A percentile compares a stretch with the other conserved stretches of the same genome.
These are phyloP conservation scores for Procavia capensis DNA, from an alignment of 2,113 vertebrate genomes.

Conservation along the genomic window DNA sequence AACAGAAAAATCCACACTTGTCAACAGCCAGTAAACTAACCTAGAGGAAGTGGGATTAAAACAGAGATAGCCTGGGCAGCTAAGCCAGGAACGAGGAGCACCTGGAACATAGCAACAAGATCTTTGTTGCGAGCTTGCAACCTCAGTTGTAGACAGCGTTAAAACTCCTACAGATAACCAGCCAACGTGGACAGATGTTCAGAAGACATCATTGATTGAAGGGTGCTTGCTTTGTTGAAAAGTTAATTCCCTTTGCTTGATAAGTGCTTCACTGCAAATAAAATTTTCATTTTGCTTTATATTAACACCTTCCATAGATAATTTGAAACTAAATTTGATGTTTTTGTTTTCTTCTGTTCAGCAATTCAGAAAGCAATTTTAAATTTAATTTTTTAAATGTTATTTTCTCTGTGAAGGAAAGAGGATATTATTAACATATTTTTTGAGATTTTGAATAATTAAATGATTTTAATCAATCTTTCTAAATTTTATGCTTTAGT, in stretches of 20 bases:
- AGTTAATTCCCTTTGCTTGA: conserved; percentile 72
- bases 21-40: neutral
- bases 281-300: conserved; percentile 66
- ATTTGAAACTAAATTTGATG: conserved; percentile 53
- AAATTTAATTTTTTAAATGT: conserved; percentile 16
- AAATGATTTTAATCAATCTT: neutral
- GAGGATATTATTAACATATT: neutral
- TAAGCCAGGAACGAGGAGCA: neutral
- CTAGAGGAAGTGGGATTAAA: neutral
- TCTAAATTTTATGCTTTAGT: neutral
- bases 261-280: conserved; percentile 61
- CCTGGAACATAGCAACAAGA: neutral
- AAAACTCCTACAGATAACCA: conserved; percentile 34
- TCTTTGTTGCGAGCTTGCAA: neutral
- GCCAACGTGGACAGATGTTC: conserved; percentile 72
- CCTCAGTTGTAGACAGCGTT: neutral
- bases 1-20: neutral
- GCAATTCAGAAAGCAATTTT: conserved; percentile 15
- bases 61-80: neutral
- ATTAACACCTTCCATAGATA: conserved; percentile 51
- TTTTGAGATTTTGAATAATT: neutral
- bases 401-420: neutral
- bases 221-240: conserved; percentile 57
- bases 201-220: conserved; percentile 72
- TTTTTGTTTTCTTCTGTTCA: conserved; percentile 30